These are phyloP conservation scores for Zoanthus solanderi DNA, from an alignment of 92 coral and sea anemone species.

Conservation along the genomic window DNA sequence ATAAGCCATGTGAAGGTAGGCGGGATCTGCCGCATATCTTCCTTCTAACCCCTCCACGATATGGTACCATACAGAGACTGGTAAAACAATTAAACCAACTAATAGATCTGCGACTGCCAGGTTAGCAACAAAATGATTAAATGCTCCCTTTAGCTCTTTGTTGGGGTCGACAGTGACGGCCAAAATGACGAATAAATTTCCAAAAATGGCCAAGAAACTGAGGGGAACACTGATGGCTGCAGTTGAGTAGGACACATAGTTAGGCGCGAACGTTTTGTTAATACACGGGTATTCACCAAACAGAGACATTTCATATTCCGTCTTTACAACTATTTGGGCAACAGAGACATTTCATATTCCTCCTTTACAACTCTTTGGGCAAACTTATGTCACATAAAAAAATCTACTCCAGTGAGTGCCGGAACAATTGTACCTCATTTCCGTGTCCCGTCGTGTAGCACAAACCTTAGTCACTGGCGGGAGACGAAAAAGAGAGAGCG, in stretches of 20 bases:
- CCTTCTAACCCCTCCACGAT: conserved; percentile 71
- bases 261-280: conserved; percentile 72
- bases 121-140: conserved; percentile 83
- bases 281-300: conserved; percentile 79
- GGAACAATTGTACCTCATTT: too few species aligned
- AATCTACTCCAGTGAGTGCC: too few species aligned
- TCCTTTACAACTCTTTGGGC: neutral
- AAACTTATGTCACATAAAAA: neutral
- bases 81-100: conserved; percentile 75
- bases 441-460: too few species aligned
- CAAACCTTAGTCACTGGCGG: too few species aligned
- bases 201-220: conserved; percentile 65
- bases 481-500: neutral
- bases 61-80: conserved; percentile 66
- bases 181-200: conserved; percentile 76
- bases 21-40: conserved; percentile 44
- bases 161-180: conserved; percentile 85
- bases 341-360: neutral
- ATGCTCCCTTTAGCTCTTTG: conserved; percentile 79
- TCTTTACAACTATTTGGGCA: neutral
- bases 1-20: conserved; percentile 69
- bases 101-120: conserved; percentile 78
- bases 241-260: conserved; percentile 70
- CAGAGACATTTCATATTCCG: conserved; percentile 56
- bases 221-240: conserved; percentile 60